Conservation (phyloP, 1,140 invertebrate species). For the Drosophila ohnishii region DNA sequence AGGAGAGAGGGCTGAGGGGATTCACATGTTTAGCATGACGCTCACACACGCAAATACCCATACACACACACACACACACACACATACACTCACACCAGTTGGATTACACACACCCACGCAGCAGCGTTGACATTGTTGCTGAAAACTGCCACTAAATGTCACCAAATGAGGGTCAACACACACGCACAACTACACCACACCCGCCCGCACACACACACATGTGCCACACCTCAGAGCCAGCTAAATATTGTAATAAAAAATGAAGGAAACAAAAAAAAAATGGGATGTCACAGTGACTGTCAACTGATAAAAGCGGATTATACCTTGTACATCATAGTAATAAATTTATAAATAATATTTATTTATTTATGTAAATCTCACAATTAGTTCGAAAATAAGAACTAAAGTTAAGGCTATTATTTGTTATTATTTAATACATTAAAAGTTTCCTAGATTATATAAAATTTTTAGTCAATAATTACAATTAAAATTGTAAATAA, state of each 20-base stretch:
- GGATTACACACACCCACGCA: conserved; percentile 5
- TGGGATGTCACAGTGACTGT: background rate
- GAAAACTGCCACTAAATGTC: conserved; percentile 73
- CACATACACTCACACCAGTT: background rate
- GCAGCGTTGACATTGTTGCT: conserved; percentile 48
- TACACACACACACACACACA: background rate
- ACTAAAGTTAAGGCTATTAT: too few relatives aligned
- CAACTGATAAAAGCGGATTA: conserved; percentile 3
- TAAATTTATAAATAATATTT: too few relatives aligned
- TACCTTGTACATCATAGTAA: background rate
- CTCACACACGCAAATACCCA: conserved; percentile 14
- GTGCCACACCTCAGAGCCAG: conserved; percentile 34
- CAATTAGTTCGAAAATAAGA: too few relatives aligned
- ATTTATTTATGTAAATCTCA: too few relatives aligned
- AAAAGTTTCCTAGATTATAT: too few relatives aligned
- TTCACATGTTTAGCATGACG: conserved; percentile 54
- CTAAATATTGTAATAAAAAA: conserved; percentile 45
- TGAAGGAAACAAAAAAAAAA: background rate
- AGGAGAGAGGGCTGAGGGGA: background rate
- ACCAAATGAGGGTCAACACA: conserved; percentile 77
- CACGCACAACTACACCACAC: conserved; percentile 32
- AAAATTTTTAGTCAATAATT: too few relatives aligned
- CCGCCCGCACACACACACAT: conserved; percentile 14
- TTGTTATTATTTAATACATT: too few relatives aligned
- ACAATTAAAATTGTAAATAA: too few relatives aligned